Conservation (phyloP, 37 sponge, comb jelly and placozoan genomes). For the Eunapius fragilis region DNA sequence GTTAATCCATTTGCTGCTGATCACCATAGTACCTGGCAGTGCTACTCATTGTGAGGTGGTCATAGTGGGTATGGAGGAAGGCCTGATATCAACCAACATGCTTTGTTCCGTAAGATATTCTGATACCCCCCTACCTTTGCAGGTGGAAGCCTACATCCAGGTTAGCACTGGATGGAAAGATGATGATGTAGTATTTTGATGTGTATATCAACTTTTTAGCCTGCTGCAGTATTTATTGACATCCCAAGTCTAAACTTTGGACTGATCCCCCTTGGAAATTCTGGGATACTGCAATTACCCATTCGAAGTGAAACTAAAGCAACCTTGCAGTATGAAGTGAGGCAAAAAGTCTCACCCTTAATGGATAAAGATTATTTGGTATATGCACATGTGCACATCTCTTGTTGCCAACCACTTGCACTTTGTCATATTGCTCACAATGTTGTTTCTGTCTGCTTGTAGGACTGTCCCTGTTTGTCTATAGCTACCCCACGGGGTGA, state of each 20-base stretch:
- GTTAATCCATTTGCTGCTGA: too few species aligned
- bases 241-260: constrained; percentile 57
- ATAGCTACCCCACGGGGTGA: neutral
- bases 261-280: constrained; percentile 44
- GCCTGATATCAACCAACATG: constrained; percentile 26
- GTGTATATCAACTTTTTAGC: constrained; percentile 22
- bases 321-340: constrained; percentile 17
- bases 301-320: constrained; percentile 41
- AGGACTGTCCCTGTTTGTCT: constrained; percentile 12
- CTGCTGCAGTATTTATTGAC: constrained; percentile 31
- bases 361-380: neutral
- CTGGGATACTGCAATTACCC: constrained; percentile 9
- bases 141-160: constrained; percentile 22
- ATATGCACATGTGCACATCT: neutral
- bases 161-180: neutral
- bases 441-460: neutral
- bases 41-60: constrained; percentile 37
- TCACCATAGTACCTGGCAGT: constrained; percentile 29
- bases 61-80: constrained; percentile 6
- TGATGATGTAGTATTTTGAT: neutral
- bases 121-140: constrained; percentile 15
- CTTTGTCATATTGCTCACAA: too few species aligned
- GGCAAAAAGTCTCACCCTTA: constrained; percentile 11
- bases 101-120: constrained; percentile 28
- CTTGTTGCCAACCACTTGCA: too few species aligned